Base-by-base conservation (phyloP, 2,113 vertebrate species). In the Ceuthmochares aereus region DNA sequence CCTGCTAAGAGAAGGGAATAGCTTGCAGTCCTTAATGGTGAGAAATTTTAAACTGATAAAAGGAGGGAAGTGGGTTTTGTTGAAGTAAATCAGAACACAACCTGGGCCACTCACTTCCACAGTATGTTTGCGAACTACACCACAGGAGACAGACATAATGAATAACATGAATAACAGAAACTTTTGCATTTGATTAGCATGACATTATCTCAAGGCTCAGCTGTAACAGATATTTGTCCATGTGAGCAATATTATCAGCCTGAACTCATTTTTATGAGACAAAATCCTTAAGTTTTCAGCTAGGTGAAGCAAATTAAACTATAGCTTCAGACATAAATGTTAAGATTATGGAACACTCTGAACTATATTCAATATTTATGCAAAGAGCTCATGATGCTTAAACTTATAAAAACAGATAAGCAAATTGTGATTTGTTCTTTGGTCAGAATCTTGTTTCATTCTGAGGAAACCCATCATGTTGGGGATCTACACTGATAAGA, bases 11-110 rank as follows among this genome's bases (percentile, higher is more conserved):
- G 84, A 72, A 87, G 17, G 34, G 47, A 92, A 64, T 43, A 85
- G 36, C 36, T 69, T 26, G 40, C 0, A 0, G 89, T 52, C 40
- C 27, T 81, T 45, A 78, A 78, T 7, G n/a, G 76, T 0, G 0
- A 92, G 73, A 94, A 89, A 87, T 76, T 74, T 51, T 73, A 94
- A 89, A 89, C 58, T 42, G 69, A 84, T 84, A 69, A 79, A 84
- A 87, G 62, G 9, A 42, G 29, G 5, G 25, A 11, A 10, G 3
- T 62, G 17, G 21, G 21, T 22, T 73, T 20, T 51, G 29, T 84
- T 87, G 30, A 82, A 78, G 27, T 7, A 89, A 87, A 72, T 64
- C 26, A 21, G 49, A 60, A 75, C 40, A 75, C 16, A 81, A 10
- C 3, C 68, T 42, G 19, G 27, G 21, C 30, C 19, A 3, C n/a